Evolutionary conservation across 2,888 invertebrate species (phyloP), one percentile per base, ranked within the genome.

Genomic region (Anaspis maculata): DNA sequence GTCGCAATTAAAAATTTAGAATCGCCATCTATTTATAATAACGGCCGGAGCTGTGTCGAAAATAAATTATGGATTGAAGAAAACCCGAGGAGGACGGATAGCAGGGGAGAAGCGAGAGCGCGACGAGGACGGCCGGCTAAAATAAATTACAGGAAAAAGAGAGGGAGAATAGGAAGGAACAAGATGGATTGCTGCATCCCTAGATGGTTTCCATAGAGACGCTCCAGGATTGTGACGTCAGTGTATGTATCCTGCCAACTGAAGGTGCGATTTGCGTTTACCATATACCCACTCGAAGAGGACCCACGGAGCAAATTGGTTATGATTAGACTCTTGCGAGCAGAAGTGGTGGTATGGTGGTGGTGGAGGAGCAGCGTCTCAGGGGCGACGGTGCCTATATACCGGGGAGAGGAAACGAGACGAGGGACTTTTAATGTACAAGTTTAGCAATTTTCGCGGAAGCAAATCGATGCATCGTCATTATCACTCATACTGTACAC

Each of bases 171-270:
- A 48, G 54, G 54, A 54, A 51, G 46, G 52, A 58, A 56, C 57
- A 55, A 56, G 57, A 57, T 53, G 53, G 54, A 56, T 54, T 51
- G 55, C 58, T 51, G 56, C 59, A 61, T 60, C 60, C 62, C 62
- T 57, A 57, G 62, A 59, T 57, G 57, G 62, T 62, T 56, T 52
- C 59, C 56, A 61, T 61, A 50, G 58, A 48, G 41, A 62, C 60
- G 51, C 48, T 59, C 56, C 56, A 57, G 59, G 57, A 51, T 44
- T 47, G 54, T 57, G 56, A 59, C 57, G 57, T 59, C 57, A 56
- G 48, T 39, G 43, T 42, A 51, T 53, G 49, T 49, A 52, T 51
- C 50, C 52, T 49, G 51, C 46, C 46, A 48, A 49, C 48, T 46
- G 50, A 48, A 51, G 54, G 51, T 49, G 46, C 34, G 38, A 41